Evolutionary conservation across 2,888 invertebrate species (phyloP).

Genomic region (Zootermopsis nevadensis): DNA sequence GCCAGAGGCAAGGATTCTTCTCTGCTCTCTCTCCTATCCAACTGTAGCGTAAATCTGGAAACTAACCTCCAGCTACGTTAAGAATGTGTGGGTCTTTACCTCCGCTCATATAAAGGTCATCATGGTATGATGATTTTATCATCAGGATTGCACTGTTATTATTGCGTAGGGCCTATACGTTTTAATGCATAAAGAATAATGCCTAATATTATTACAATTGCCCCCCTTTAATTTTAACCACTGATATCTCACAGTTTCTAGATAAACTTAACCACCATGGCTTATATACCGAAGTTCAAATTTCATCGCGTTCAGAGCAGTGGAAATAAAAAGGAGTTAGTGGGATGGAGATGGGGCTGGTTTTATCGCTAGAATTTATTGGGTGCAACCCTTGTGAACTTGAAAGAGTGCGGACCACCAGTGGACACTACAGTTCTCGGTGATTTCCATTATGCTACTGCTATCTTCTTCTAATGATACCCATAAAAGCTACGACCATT

Average conservation of each 20-base stretch:
- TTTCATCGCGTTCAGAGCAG: background rate
- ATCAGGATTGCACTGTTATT: too few relatives aligned
- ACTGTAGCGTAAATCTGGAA: too few relatives aligned
- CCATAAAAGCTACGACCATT: constrained; percentile 12
- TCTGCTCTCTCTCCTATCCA: too few relatives aligned
- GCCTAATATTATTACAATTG: too few relatives aligned
- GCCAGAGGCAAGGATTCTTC: too few relatives aligned
- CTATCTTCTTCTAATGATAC: constrained; percentile 23
- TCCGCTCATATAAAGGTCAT: too few relatives aligned
- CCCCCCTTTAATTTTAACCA: too few relatives aligned
- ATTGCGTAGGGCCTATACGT: too few relatives aligned
- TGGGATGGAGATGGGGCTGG: background rate
- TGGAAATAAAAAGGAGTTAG: background rate
- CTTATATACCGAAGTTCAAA: background rate
- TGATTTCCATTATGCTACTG: constrained; percentile 6
- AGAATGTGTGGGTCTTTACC: too few relatives aligned
- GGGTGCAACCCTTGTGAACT: constrained; percentile 1
- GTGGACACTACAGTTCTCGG: background rate
- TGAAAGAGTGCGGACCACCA: background rate
- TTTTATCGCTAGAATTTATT: constrained; percentile 1
- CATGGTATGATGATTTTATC: too few relatives aligned
- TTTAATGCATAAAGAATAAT: too few relatives aligned
- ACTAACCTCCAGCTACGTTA: too few relatives aligned
- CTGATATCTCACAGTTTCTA: background rate
- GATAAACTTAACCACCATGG: background rate